These are phyloP conservation scores for Macrostomum cliftonense DNA, from an alignment of 2,888 invertebrate genomes.

Conservation along the genomic window DNA sequence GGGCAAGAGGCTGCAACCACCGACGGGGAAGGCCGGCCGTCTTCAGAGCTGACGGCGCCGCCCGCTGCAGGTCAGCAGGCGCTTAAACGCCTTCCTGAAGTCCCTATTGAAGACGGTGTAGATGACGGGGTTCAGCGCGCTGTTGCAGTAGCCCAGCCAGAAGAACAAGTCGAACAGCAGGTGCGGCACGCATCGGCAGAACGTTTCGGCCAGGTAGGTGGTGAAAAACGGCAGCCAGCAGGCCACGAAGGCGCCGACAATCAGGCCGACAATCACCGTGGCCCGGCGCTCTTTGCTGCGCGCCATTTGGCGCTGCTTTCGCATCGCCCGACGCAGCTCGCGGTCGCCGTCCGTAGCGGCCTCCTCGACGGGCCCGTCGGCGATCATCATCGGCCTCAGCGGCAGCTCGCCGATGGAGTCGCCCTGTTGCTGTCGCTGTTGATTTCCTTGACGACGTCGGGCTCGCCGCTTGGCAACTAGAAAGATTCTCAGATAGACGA, in stretches of 20 bases:
- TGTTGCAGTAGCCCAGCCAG: slow-evolving; percentile 92
- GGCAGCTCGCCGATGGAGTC: too few species aligned
- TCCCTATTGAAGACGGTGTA: slow-evolving; percentile 95
- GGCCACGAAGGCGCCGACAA: slow-evolving; percentile 93
- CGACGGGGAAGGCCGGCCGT: too few species aligned
- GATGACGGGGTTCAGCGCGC: slow-evolving; percentile 72
- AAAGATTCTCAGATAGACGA: slow-evolving; percentile 96
- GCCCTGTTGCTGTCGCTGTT: too few species aligned
- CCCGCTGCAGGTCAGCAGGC: too few species aligned
- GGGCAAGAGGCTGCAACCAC: too few species aligned
- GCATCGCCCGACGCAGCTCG: too few species aligned
- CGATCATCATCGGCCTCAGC: too few species aligned
- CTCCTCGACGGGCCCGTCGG: too few species aligned
- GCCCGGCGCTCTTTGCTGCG: slow-evolving; percentile 87
- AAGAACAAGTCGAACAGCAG: slow-evolving; percentile 66
- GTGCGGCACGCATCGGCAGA: slow-evolving; percentile 26
- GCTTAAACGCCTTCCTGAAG: slow-evolving; percentile 69
- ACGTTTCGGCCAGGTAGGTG: slow-evolving; percentile 36
- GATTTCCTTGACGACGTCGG: slow-evolving; percentile 41
- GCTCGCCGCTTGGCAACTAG: slow-evolving; percentile 81
- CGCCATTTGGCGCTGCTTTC: slow-evolving; percentile 65
- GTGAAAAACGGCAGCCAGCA: slow-evolving; percentile 95
- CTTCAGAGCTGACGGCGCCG: too few species aligned
- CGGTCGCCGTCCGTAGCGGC: too few species aligned
- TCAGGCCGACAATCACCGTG: slow-evolving; percentile 79